A percentile compares a stretch with the other conserved stretches of the same genome.
phyloP scores from a whole-genome alignment of 2,113 vertebrate genomes.

The Turdus rufiventris region DNA sequence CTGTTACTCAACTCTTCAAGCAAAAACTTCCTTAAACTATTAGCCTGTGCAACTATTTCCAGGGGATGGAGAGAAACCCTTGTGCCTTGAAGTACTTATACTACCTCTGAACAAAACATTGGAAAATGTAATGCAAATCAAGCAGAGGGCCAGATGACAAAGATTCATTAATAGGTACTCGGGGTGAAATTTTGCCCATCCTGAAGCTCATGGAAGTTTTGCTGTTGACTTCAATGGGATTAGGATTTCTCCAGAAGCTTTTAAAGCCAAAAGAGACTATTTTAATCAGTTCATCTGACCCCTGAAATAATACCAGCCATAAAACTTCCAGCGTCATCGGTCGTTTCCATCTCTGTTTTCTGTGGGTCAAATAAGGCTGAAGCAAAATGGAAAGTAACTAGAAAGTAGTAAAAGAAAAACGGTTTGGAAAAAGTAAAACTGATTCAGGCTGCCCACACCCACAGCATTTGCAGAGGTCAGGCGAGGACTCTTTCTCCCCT shows the following conservation, averaged over 20 bases:
- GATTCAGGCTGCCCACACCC: conserved; percentile 43
- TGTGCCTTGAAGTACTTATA: conserved; percentile 14
- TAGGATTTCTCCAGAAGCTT: not conserved
- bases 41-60: conserved; percentile 5
- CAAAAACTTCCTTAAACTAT: conserved; percentile 49
- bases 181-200: not conserved
- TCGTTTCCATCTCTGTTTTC: not conserved
- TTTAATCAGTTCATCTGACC: conserved; percentile 4
- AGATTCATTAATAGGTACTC: not conserved
- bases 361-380: conserved; percentile 48
- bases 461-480: conserved; percentile 48
- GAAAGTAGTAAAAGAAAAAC: conserved; percentile 52
- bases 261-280: not conserved
- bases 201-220: not conserved
- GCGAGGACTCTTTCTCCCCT: conserved; percentile 43
- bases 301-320: not conserved
- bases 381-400: conserved; percentile 56
- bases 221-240: not conserved
- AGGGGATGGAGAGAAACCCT: conserved; percentile 10
- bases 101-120: not conserved
- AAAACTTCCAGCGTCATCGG: not conserved
- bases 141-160: not conserved
- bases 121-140: conserved; percentile 25
- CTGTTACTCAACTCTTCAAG: not conserved
- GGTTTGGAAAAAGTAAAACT: conserved; percentile 14